Evolutionary conservation across 2,888 invertebrate genomes (phyloP), one percentile per base, ranked within the genome.

Genomic region (Oscheius sp.): DNA sequence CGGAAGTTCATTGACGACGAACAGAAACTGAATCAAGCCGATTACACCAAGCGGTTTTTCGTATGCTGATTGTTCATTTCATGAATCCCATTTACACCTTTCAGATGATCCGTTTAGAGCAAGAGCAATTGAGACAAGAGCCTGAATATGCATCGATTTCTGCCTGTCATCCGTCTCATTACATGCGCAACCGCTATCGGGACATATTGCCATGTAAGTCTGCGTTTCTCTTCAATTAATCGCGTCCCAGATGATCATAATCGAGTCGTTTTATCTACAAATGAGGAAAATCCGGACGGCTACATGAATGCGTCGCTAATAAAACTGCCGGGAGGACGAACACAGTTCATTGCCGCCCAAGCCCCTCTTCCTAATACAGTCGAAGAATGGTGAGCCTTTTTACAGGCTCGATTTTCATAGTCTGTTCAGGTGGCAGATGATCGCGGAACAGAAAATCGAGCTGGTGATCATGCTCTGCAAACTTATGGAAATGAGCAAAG

Each of bases 231-330:
- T 21, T 9, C 21, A 9, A 2, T 63, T 9, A 5, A n/a, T 4
- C 50, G 2, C 0, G 4, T 77, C 81, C 11, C 75, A 86, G 86
- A 85, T 70, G 84, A 87, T 74, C 73, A 78, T 47, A 87, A 86
- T 58, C 80, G 87, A 47, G 84, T 87, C 13, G 71, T 63, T 21
- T 63, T 87, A 7, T 29, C 59, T 21, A 70, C 74, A 29, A 74
- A 73, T 35, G 74, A 73, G 7, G 81, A 78, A 13, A 81, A 81
- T 60, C 74, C 76, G 7, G 82, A 84, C 10, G 87, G 84, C 1
- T 87, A 87, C 72, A 84, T 87, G 73, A 87, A 87, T 60, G 87
- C 87, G 0, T 87, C 87, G 1, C 60, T 74, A 37, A 80, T 87
- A 53, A 53, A 71, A 13, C 70, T 82, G 48, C 79, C 81, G 4